Percentiles rank a stretch among this genome's conserved stretches.
Conservation (phyloP, 2,888 invertebrate genomes). For the Camptogramma bilineatum region DNA sequence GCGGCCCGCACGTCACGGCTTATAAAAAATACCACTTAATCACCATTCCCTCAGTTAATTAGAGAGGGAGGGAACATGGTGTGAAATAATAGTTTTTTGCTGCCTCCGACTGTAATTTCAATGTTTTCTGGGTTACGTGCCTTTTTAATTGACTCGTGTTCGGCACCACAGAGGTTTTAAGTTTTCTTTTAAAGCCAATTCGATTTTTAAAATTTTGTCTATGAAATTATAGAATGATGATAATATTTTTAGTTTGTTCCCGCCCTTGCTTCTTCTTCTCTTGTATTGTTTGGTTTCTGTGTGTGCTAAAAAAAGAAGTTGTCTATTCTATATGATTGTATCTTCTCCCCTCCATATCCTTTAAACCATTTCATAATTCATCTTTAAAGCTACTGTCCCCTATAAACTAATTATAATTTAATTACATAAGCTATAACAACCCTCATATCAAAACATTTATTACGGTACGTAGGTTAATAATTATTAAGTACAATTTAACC, state of each 20-base stretch:
- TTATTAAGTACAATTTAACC: slow-evolving; percentile 27
- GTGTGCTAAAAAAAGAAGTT: too few species aligned
- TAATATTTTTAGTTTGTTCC: too few species aligned
- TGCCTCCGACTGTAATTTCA: slow-evolving; percentile 28
- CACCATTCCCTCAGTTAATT: slow-evolving; percentile 39
- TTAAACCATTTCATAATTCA: neutral
- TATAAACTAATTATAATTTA: slow-evolving; percentile 25
- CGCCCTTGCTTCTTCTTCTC: too few species aligned
- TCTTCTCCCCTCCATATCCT: neutral
- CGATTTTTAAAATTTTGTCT: neutral
- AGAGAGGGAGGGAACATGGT: slow-evolving; percentile 36
- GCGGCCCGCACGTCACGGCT: slow-evolving; percentile 32
- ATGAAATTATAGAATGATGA: too few species aligned
- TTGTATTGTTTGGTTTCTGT: too few species aligned
- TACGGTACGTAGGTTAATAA: slow-evolving; percentile 14
- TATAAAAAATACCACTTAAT: slow-evolving; percentile 42
- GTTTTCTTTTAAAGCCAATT: slow-evolving; percentile 13
- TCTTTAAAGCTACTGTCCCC: neutral
- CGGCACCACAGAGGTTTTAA: slow-evolving; percentile 8
- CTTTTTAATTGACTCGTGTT: slow-evolving; percentile 33
- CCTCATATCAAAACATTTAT: slow-evolving; percentile 31
- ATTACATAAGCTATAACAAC: slow-evolving; percentile 18
- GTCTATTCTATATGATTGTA: too few species aligned
- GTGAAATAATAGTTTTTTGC: slow-evolving; percentile 40
- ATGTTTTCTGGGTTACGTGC: slow-evolving; percentile 35